Conservation (phyloP, 2,888 invertebrate species). For the Thera obeliscata region DNA sequence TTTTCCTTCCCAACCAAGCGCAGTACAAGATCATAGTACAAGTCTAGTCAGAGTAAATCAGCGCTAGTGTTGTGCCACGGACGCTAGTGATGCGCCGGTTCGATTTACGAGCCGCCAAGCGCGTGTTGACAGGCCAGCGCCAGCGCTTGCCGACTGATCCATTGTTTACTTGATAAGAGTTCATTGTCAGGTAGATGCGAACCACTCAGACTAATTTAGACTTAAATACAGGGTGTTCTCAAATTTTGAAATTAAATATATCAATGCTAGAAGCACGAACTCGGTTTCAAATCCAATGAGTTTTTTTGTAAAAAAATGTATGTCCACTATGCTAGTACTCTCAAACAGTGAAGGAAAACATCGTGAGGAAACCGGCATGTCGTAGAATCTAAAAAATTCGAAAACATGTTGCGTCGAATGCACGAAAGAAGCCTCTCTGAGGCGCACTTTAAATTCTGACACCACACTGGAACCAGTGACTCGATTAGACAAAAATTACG, state of each 20-base stretch:
- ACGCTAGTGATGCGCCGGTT: slow-evolving; percentile 69
- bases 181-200: slow-evolving; percentile 81
- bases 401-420: too few species aligned
- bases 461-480: too few species aligned
- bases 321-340: too few species aligned
- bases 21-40: background rate
- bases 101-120: slow-evolving; percentile 74
- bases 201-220: slow-evolving; percentile 76
- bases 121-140: slow-evolving; percentile 72
- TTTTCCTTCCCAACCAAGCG: background rate
- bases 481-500: too few species aligned
- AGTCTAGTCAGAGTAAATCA: slow-evolving; percentile 49
- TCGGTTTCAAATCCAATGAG: too few species aligned
- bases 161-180: slow-evolving; percentile 78
- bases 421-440: too few species aligned
- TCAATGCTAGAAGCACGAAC: too few species aligned
- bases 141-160: slow-evolving; percentile 76
- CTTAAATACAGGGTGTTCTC: slow-evolving; percentile 41
- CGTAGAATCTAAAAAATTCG: too few species aligned
- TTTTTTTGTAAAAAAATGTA: too few species aligned
- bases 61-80: slow-evolving; percentile 48
- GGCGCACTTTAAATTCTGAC: too few species aligned
- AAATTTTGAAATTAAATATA: background rate
- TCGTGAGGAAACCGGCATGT: too few species aligned
- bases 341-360: too few species aligned